Conservation (phyloP, 1,140 invertebrate genomes). For the Cherax destructor region DNA sequence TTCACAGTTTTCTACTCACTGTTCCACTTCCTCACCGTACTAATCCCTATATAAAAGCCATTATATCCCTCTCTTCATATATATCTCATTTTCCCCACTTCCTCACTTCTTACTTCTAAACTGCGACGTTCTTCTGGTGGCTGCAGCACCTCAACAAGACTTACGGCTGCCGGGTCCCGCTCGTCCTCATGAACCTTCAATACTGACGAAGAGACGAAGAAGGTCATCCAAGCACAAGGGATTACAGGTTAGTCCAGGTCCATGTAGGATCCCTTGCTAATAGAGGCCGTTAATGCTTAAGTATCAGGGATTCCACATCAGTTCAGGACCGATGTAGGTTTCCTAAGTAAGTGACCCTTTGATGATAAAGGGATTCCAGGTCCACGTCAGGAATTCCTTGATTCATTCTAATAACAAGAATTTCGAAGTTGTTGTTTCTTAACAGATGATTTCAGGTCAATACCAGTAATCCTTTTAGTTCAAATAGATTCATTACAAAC, state of each 20-base stretch:
- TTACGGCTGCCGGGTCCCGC: conserved; percentile 95
- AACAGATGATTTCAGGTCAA: no score
- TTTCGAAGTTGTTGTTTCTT: no score
- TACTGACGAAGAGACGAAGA: conserved; percentile 98
- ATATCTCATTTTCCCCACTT: no score
- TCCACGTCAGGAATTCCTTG: no score
- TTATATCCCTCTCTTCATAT: no score
- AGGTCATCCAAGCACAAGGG: conserved; percentile 96
- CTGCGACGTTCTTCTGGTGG: neutral
- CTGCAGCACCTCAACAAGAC: conserved; percentile 94
- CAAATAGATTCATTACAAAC: no score
- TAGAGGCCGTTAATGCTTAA: conserved; percentile 91
- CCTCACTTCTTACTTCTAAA: no score
- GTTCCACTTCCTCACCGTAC: neutral
- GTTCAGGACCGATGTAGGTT: neutral
- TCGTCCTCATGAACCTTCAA: conserved; percentile 99
- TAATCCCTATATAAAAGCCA: no score
- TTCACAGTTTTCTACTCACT: no score
- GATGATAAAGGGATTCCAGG: no score
- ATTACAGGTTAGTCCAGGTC: conserved; percentile 79
- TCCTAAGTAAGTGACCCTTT: neutral
- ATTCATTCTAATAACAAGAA: no score
- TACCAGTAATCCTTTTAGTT: no score
- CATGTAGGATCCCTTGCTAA: neutral
- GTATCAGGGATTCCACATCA: conserved; percentile 90